Base-by-base conservation (phyloP, 2,888 invertebrate species). In the Patella pellucida region DNA sequence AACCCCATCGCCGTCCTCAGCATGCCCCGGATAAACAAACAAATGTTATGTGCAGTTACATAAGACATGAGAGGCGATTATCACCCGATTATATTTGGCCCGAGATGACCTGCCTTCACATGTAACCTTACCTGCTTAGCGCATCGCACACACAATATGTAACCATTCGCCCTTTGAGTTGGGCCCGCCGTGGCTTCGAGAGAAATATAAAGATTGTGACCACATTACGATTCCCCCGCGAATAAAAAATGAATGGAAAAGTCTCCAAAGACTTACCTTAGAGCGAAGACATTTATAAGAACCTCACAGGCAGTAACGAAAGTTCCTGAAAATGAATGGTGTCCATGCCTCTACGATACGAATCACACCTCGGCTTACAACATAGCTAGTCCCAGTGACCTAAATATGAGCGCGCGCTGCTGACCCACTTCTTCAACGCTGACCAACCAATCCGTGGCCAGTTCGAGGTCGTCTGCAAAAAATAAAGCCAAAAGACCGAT, bases 391-490 rank as follows among this genome's bases (percentile, higher is more conserved):
- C 62, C 62, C 62, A 62, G 62, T 62, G 62, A 62, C 62, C 62
- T 19, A 62, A 62, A 62, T 62, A 62, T 62, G 62, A 62, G 62
- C 62, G 62, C 62, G 62, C 62, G 62, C 62, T 62, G 62, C 62
- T 62, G 62, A 62, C 62, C 62, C 23, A 62, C 62, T 62, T 62
- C 41, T 62, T 19, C 62, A 11, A 11, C 62, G 23, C 62, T 62
- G 62, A 62, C 62, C 62, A 23, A 23, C 62, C 62, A 62, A 62
- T 62, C 62, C 19, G 19, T 62, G 62, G 62, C 62, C 23, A 62
- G 62, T 62, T 62, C 23, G 62, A 62, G 62, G 62, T 62, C 62
- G 62, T 62, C 62, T 62, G 62, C 62, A 62, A 62, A 54, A 62
- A 62, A 19, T 23, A 62, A 62, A 23, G 62, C 62, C 23, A 23